Conservation (phyloP, 2,113 vertebrate species). For the Xenopus borealis region DNA sequence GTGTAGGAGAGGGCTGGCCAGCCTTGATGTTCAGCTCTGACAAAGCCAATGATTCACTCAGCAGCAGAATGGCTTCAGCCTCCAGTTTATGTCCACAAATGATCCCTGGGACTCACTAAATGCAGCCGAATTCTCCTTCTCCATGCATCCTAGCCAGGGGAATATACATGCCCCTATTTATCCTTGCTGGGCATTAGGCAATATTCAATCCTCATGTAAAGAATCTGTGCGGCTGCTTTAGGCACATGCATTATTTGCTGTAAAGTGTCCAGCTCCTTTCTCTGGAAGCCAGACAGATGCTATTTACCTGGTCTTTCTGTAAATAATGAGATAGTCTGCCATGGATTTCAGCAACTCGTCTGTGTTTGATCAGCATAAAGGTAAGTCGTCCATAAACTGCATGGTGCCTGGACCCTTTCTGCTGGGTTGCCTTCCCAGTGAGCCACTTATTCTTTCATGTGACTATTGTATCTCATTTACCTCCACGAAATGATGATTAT, state of each 20-base stretch:
- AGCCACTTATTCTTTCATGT: neutral
- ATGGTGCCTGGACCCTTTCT: neutral
- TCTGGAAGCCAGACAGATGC: constrained; percentile 48
- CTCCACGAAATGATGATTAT: neutral
- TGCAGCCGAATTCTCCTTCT: constrained; percentile 26
- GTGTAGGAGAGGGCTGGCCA: constrained; percentile 45
- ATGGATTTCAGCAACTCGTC: constrained; percentile 86
- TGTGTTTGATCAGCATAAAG: constrained; percentile 81
- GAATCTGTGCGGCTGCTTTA: constrained; percentile 42
- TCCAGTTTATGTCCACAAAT: neutral
- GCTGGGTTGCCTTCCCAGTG: neutral
- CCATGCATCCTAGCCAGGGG: constrained; percentile 7
- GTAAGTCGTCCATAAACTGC: constrained; percentile 60
- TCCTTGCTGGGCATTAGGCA: constrained; percentile 46
- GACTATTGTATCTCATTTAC: neutral
- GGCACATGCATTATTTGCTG: constrained; percentile 39
- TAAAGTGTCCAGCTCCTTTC: constrained; percentile 38
- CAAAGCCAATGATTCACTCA: constrained; percentile 12
- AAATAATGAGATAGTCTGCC: constrained; percentile 53
- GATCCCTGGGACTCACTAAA: neutral
- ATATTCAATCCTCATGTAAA: constrained; percentile 46
- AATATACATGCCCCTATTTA: constrained; percentile 24
- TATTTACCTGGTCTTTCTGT: constrained; percentile 48
- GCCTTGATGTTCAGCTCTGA: constrained; percentile 30
- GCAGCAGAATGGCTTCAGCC: constrained; percentile 19